Percentiles rank a stretch among this genome's conserved stretches.
Evolutionary conservation across 2,113 vertebrate species (phyloP).

Genomic region (Rattus norvegicus): GRCr8 NC_086024.1:87859001-87859500

Average conservation of each 20-base stretch:
- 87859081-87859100: not conserved
- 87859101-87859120: not conserved
- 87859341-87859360: not conserved
- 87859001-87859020: not conserved
- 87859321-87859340: not conserved
- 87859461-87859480: no score
- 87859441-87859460: no score
- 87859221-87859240: no score
- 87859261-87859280: not conserved
- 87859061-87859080: constrained; percentile 1
- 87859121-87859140: not conserved
- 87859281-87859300: not conserved
- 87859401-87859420: no score
- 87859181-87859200: no score
- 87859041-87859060: not conserved
- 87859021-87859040: not conserved
- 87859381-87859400: constrained; percentile 12
- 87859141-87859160: not conserved
- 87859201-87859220: no score
- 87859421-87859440: no score
- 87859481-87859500: no score
- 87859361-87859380: no score
- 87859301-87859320: not conserved
- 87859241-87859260: no score
- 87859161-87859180: no score